phyloP scores from a whole-genome alignment of 2,797 vertebrate species.

The Chaunax sp. region DNA sequence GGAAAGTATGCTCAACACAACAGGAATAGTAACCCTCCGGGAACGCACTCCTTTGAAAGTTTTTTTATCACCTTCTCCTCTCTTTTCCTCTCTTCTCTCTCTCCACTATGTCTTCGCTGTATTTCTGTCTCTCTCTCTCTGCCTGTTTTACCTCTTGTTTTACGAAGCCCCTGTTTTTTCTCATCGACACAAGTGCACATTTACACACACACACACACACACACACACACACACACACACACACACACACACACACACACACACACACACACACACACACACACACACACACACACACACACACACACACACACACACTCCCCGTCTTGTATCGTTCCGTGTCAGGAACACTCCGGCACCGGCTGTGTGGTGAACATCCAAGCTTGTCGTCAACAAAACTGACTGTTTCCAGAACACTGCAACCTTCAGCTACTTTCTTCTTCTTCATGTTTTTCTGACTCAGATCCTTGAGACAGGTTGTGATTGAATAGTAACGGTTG shows the following conservation, averaged over 20 bases:
- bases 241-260: background rate
- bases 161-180: constrained; percentile 42
- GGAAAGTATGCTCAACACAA: constrained; percentile 63
- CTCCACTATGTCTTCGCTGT: background rate
- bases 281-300: background rate
- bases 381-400: constrained; percentile 68
- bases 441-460: constrained; percentile 14
- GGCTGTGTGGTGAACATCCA: constrained; percentile 41
- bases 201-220: background rate
- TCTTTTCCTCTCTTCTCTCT: constrained; percentile 1
- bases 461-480: background rate
- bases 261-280: background rate
- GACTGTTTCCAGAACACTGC: constrained; percentile 70
- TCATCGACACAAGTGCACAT: constrained; percentile 34
- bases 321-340: constrained; percentile 55
- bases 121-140: background rate
- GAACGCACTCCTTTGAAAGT: constrained; percentile 73
- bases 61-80: constrained; percentile 40
- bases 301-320: background rate
- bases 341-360: constrained; percentile 72
- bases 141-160: constrained; percentile 30
- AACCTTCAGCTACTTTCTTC: constrained; percentile 25
- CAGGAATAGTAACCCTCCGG: constrained; percentile 80
- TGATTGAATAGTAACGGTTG: background rate
- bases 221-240: no score